These are phyloP conservation scores for Drepanosiphum platanoidis DNA, from an alignment of 2,888 invertebrate genomes.

Conservation along the genomic window DNA sequence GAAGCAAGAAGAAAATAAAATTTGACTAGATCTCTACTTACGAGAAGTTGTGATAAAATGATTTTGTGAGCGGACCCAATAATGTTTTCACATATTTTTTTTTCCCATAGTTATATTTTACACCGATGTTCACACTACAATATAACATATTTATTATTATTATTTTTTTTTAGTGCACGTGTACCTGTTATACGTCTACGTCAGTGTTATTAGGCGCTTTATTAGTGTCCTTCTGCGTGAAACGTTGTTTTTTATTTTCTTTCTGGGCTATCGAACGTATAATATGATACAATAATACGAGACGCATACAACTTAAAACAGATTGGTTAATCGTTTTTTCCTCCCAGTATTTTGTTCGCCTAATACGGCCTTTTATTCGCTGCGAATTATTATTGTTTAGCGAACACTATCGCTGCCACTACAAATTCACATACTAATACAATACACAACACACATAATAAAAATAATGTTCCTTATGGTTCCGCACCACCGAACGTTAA, in stretches of 20 bases:
- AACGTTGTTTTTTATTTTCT: not conserved
- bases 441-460: too few relatives aligned
- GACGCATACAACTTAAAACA: not conserved
- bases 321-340: conserved; percentile 22
- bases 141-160: not conserved
- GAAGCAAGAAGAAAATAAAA: too few relatives aligned
- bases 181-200: not conserved
- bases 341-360: conserved; percentile 28
- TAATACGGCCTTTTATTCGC: conserved; percentile 31
- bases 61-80: too few relatives aligned
- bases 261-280: not conserved
- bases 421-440: too few relatives aligned
- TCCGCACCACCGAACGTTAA: conserved; percentile 51
- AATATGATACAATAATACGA: not conserved
- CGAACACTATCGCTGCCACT: too few relatives aligned
- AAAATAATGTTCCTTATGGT: conserved; percentile 47
- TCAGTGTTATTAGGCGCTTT: not conserved
- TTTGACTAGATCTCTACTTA: too few relatives aligned
- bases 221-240: not conserved
- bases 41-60: too few relatives aligned
- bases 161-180: not conserved
- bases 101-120: not conserved
- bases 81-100: not conserved
- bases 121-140: not conserved
- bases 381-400: conserved; percentile 14